These are phyloP conservation scores for Penaeus monodon DNA, from an alignment of 2,888 invertebrate species.

Conservation along the genomic window DNA sequence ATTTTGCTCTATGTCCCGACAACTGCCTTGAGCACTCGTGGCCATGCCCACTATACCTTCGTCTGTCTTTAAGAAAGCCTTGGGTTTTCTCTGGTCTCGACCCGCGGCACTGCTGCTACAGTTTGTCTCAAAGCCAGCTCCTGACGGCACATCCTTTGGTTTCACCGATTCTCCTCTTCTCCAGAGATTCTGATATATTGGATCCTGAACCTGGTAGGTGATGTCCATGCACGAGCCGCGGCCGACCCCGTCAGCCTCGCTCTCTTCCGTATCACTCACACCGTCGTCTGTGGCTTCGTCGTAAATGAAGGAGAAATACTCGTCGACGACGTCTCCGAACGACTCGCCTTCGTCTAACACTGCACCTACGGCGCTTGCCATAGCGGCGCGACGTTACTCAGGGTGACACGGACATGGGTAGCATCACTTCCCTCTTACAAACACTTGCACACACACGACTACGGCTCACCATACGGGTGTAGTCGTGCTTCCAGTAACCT, in stretches of 20 bases:
- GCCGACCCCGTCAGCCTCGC: slow-evolving; percentile 15
- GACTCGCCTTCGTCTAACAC: slow-evolving; percentile 17
- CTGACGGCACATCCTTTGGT: too few relatives aligned
- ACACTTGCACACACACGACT: slow-evolving; percentile 19
- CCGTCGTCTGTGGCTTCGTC: slow-evolving; percentile 24
- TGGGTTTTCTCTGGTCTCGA: too few relatives aligned
- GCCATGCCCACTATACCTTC: too few relatives aligned
- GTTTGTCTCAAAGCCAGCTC: too few relatives aligned
- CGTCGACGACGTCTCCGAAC: slow-evolving; percentile 22
- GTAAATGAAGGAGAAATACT: slow-evolving; percentile 34
- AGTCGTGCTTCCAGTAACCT: background rate
- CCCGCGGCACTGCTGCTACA: too few relatives aligned
- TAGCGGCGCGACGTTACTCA: slow-evolving; percentile 1
- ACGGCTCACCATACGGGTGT: background rate
- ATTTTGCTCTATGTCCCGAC: too few relatives aligned
- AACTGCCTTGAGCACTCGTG: too few relatives aligned
- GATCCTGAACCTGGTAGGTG: background rate
- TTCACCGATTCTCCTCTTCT: background rate
- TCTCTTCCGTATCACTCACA: slow-evolving; percentile 22
- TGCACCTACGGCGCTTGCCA: slow-evolving; percentile 38
- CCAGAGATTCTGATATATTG: background rate
- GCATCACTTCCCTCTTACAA: background rate
- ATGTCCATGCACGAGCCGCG: slow-evolving; percentile 12
- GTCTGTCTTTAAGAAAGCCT: too few relatives aligned
- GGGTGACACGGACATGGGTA: background rate